phyloP scores from a whole-genome alignment of 2,888 invertebrate species.

The Drosophila monieri region DNA sequence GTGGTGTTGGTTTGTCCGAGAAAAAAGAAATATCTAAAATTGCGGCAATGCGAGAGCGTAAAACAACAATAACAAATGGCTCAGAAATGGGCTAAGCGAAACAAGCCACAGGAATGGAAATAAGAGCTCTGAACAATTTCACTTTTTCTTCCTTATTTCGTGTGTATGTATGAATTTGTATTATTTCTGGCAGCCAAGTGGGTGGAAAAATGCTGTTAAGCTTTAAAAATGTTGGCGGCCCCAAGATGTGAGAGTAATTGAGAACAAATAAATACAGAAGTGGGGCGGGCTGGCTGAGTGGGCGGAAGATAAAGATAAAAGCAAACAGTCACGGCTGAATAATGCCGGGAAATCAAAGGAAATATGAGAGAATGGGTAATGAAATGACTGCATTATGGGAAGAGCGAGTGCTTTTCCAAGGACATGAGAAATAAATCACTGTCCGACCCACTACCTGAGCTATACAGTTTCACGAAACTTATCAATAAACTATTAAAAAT shows the following conservation, averaged over 20 bases:
- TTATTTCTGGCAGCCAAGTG: constrained; percentile 41
- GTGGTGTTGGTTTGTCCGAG: constrained; percentile 29
- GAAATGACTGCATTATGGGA: constrained; percentile 26
- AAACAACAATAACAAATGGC: constrained; percentile 68
- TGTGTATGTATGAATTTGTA: constrained; percentile 26
- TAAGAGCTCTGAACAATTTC: constrained; percentile 33
- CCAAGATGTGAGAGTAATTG: constrained; percentile 41
- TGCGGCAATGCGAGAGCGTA: constrained; percentile 48
- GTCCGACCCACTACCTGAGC: not conserved
- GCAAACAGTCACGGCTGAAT: constrained; percentile 22
- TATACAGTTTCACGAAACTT: too few species aligned
- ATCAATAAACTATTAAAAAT: too few species aligned
- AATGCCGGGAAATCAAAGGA: constrained; percentile 23
- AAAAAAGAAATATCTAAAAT: constrained; percentile 63
- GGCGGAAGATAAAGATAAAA: constrained; percentile 32
- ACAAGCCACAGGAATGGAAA: constrained; percentile 46
- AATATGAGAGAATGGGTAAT: constrained; percentile 39
- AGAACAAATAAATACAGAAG: constrained; percentile 37
- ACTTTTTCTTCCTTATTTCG: constrained; percentile 19
- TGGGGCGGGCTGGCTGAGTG: not conserved
- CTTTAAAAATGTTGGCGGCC: constrained; percentile 58
- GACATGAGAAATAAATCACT: constrained; percentile 32
- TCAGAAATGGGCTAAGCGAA: constrained; percentile 58
- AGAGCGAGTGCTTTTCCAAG: not conserved
- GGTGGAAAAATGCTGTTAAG: constrained; percentile 66